Conservation (phyloP, 2,113 vertebrate genomes). For the Ailurus styani region DNA sequence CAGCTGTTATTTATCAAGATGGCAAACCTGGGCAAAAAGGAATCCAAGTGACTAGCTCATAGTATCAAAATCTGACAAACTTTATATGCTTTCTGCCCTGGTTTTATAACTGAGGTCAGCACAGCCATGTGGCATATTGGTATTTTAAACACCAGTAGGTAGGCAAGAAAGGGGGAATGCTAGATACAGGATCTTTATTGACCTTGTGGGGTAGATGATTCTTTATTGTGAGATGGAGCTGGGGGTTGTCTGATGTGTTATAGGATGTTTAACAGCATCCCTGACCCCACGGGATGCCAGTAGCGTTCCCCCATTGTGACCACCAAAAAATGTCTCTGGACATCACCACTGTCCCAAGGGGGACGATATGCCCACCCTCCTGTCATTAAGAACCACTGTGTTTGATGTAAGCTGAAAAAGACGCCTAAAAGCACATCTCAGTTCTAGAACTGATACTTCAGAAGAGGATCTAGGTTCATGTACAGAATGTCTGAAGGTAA, state of each 20-base stretch:
- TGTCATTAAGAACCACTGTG: not conserved
- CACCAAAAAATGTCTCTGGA: not conserved
- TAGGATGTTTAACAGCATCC: not conserved
- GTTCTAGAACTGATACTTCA: not conserved
- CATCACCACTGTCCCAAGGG: not conserved
- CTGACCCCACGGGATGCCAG: not conserved
- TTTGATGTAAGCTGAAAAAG: not conserved
- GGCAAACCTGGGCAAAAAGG: constrained; percentile 28
- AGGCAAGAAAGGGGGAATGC: not conserved
- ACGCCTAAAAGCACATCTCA: not conserved
- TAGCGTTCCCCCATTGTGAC: not conserved
- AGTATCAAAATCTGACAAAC: constrained; percentile 35
- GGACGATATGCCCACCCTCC: rapidly evolving
- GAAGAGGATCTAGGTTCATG: not conserved
- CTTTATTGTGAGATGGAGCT: not conserved
- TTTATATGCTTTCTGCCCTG: not conserved
- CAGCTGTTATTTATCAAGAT: constrained; percentile 59
- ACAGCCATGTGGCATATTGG: not conserved
- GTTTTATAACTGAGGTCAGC: constrained; percentile 8
- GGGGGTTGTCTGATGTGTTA: not conserved
- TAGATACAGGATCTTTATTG: not conserved
- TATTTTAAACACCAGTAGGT: not conserved
- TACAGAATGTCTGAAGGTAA: not conserved
- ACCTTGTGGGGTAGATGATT: not conserved
- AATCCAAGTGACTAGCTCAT: constrained; percentile 2